Conservation (phyloP, 2,888 invertebrate genomes). For the Hetaerina titia region DNA sequence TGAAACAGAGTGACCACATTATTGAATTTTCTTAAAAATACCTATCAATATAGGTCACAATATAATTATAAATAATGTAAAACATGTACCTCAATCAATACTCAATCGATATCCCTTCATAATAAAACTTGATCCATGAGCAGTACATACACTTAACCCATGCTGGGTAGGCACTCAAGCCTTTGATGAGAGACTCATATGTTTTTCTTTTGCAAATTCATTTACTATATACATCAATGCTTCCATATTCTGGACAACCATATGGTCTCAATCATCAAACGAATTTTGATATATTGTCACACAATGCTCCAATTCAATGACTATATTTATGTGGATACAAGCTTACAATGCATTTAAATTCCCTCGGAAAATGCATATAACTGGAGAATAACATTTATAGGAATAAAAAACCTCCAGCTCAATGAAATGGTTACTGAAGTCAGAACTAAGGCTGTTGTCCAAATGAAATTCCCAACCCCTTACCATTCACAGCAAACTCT, state of each 20-base stretch:
- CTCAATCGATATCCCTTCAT: neutral
- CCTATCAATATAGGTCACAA: neutral
- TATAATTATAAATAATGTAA: neutral
- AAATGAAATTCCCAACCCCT: neutral
- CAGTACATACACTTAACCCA: constrained; percentile 7
- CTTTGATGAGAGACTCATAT: constrained; percentile 20
- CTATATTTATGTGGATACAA: neutral
- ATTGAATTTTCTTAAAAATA: neutral
- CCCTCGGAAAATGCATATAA: neutral
- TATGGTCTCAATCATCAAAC: neutral
- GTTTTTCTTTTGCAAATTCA: neutral
- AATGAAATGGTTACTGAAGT: constrained; percentile 24
- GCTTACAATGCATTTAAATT: constrained; percentile 26
- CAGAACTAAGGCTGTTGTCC: constrained; percentile 9
- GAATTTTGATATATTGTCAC: constrained; percentile 12
- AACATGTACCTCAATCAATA: neutral
- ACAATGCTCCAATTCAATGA: constrained; percentile 30
- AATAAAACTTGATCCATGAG: neutral
- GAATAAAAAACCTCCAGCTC: constrained; percentile 41
- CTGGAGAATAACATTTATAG: constrained; percentile 16
- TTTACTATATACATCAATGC: neutral
- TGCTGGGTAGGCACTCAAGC: constrained; percentile 19
- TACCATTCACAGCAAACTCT: constrained; percentile 44
- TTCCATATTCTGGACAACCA: neutral
- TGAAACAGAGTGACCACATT: neutral